Evolutionary conservation across 2,113 vertebrate species (phyloP).

Genomic region (Percopsis transmontana): DNA sequence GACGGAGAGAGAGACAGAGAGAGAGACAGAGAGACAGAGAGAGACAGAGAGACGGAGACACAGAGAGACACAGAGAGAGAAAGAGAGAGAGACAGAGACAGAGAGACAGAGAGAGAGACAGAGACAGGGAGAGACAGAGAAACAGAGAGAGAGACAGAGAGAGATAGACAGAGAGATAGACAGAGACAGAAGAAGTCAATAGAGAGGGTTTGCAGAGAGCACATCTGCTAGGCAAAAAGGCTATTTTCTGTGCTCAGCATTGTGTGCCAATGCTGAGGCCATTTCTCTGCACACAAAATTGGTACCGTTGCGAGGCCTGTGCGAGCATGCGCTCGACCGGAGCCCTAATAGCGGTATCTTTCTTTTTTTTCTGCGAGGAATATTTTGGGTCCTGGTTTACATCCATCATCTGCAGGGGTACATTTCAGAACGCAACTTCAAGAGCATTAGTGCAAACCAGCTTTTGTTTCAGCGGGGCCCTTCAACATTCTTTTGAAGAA

Average conservation of each 20-base stretch:
- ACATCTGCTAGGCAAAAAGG: background rate
- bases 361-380: slow-evolving; percentile 15
- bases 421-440: slow-evolving; percentile 20
- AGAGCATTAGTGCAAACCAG: slow-evolving; percentile 10
- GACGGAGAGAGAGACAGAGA: background rate
- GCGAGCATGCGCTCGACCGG: background rate
- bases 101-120: background rate
- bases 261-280: slow-evolving; percentile 17
- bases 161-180: background rate
- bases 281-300: slow-evolving; percentile 27
- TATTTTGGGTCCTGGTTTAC: slow-evolving; percentile 23
- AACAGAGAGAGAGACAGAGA: background rate
- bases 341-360: slow-evolving; percentile 21
- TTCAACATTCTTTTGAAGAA: slow-evolving; percentile 19
- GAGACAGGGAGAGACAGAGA: background rate
- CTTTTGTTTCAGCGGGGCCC: slow-evolving; percentile 42
- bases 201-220: too few relatives aligned
- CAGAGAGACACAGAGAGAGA: background rate
- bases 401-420: slow-evolving; percentile 1
- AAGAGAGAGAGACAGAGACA: background rate
- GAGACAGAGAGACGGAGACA: background rate
- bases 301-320: slow-evolving; percentile 22
- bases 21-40: background rate
- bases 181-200: background rate
- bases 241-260: slow-evolving; percentile 15